phyloP scores from a whole-genome alignment of 2,113 vertebrate genomes.

The Zosterops pallidus region DNA sequence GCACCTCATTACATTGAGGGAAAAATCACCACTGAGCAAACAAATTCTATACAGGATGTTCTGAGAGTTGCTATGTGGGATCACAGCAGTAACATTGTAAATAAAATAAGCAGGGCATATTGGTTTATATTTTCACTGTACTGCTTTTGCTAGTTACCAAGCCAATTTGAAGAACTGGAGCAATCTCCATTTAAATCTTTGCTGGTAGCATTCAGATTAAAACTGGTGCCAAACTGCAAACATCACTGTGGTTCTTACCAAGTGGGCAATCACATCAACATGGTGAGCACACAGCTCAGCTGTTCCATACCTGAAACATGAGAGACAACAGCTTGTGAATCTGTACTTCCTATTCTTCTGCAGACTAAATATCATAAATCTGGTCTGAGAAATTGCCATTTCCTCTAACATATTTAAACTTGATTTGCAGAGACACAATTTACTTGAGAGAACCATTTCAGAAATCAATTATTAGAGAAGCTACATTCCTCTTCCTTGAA shows the following conservation, averaged over 20 bases:
- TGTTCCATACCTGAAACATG: constrained; percentile 82
- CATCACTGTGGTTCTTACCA: constrained; percentile 78
- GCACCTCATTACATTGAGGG: background rate
- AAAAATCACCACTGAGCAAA: background rate
- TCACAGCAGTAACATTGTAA: background rate
- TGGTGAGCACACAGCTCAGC: constrained; percentile 93
- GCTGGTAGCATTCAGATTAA: background rate
- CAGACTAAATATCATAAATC: background rate
- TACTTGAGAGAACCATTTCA: background rate
- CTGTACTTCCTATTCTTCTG: background rate
- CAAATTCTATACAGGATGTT: background rate
- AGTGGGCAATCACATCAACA: constrained; percentile 78
- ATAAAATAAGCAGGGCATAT: background rate
- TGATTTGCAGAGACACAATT: background rate
- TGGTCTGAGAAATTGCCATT: background rate
- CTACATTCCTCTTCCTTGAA: background rate
- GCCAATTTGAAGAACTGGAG: background rate
- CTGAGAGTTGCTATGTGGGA: background rate
- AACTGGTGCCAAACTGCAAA: background rate
- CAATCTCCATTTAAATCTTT: background rate
- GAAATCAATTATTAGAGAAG: background rate
- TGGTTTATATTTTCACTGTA: background rate
- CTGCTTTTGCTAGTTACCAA: background rate
- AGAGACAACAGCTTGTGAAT: background rate
- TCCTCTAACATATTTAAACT: background rate